Conservation (phyloP, 1,140 invertebrate genomes). For the Cydia splendana region DNA sequence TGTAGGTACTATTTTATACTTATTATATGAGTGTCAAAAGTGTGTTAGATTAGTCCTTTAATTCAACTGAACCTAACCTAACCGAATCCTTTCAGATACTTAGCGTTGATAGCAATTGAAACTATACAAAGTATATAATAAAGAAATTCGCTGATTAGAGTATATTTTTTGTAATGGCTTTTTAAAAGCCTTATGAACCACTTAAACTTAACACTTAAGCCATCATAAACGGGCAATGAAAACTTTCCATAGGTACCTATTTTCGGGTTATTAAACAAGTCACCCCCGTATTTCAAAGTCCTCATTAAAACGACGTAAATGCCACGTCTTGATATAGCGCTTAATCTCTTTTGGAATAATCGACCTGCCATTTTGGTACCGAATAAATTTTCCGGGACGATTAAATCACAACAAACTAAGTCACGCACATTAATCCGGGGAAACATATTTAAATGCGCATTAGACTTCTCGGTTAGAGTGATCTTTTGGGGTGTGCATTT, state of each 20-base stretch:
- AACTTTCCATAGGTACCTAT: constrained; percentile 69
- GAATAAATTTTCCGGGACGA: constrained; percentile 63
- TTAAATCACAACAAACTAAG: constrained; percentile 58
- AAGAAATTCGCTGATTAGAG: neutral
- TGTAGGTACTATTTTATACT: too few species aligned
- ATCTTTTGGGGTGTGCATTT: constrained; percentile 44
- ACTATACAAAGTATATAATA: neutral
- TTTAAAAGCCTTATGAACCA: neutral
- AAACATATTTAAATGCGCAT: constrained; percentile 66
- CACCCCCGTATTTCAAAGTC: constrained; percentile 4
- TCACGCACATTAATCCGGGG: constrained; percentile 63
- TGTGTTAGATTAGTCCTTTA: too few species aligned
- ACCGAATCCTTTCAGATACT: too few species aligned
- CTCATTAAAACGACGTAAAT: neutral
- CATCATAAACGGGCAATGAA: constrained; percentile 66
- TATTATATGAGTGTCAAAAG: too few species aligned
- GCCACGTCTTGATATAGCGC: neutral
- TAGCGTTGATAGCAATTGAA: too few species aligned
- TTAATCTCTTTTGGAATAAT: neutral
- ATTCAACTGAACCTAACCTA: too few species aligned
- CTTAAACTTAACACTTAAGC: constrained; percentile 44
- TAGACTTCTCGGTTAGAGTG: constrained; percentile 56
- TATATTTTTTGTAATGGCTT: neutral
- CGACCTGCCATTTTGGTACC: constrained; percentile 38
- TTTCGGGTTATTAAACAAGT: constrained; percentile 67